These are phyloP conservation scores for Isichthys henryi DNA, from an alignment of 2,113 vertebrate genomes.

Conservation along the genomic window DNA sequence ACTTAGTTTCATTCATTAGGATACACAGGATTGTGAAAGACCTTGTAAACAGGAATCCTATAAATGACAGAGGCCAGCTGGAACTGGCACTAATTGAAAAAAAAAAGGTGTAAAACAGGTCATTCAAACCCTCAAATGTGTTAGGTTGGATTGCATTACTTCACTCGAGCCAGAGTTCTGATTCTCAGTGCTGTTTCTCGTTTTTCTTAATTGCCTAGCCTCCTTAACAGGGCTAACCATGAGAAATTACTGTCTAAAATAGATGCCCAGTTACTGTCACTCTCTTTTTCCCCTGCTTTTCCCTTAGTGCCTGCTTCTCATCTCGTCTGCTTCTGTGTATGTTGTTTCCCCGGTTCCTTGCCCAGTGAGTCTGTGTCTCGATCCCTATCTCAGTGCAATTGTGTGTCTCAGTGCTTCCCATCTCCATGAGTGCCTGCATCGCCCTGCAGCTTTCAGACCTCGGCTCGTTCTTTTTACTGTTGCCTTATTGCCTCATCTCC, in stretches of 20 bases:
- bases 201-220: not conserved
- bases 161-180: not conserved
- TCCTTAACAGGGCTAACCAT: not conserved
- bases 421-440: not conserved
- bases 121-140: not conserved
- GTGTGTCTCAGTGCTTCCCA: not conserved
- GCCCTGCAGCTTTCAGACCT: not conserved
- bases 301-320: not conserved
- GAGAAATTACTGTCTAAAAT: not conserved
- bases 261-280: not conserved
- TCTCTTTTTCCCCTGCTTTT: not conserved
- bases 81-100: not conserved
- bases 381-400: not conserved
- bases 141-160: not conserved
- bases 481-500: not conserved
- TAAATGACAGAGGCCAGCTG: not conserved
- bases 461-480: not conserved
- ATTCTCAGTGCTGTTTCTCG: not conserved
- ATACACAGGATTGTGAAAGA: not conserved
- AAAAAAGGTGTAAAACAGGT: not conserved
- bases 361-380: not conserved
- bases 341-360: not conserved
- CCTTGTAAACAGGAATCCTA: not conserved
- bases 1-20: not conserved
- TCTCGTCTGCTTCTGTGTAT: not conserved